Percentiles rank a stretch among this genome's conserved stretches.
Evolutionary conservation across 1,140 invertebrate species (phyloP).

Genomic region (Euura lappo): DNA sequence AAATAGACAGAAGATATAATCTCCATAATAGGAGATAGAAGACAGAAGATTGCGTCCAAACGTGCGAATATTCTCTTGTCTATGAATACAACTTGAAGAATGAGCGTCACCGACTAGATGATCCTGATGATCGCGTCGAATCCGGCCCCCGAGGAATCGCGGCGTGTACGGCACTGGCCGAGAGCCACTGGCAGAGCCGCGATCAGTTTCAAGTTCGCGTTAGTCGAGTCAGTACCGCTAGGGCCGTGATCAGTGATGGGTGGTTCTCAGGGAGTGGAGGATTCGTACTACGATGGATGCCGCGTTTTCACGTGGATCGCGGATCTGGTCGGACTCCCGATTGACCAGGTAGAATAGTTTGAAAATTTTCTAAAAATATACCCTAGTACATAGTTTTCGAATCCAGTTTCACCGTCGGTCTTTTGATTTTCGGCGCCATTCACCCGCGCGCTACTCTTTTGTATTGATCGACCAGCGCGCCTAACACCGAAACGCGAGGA

Average conservation of each 20-base stretch:
- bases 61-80: too few relatives aligned
- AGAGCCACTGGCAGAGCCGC: not conserved
- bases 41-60: too few relatives aligned
- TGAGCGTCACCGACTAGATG: too few relatives aligned
- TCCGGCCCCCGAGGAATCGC: not conserved
- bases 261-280: constrained; percentile 31
- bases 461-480: not conserved
- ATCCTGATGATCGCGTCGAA: too few relatives aligned
- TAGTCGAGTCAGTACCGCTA: constrained; percentile 23
- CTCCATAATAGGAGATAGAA: too few relatives aligned
- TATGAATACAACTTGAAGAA: too few relatives aligned
- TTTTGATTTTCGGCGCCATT: constrained; percentile 4
- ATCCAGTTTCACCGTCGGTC: too few relatives aligned
- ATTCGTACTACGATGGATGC: constrained; percentile 63
- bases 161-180: not conserved
- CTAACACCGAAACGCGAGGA: too few relatives aligned
- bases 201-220: too few relatives aligned
- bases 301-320: constrained; percentile 65
- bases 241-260: constrained; percentile 32
- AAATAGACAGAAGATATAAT: too few relatives aligned
- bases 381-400: too few relatives aligned
- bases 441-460: constrained; percentile 13
- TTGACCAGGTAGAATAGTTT: constrained; percentile 65
- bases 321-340: constrained; percentile 63
- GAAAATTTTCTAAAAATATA: too few relatives aligned